phyloP scores from a whole-genome alignment of 2,113 vertebrate species.

The Paradoxurus hermaphroditus region DNA sequence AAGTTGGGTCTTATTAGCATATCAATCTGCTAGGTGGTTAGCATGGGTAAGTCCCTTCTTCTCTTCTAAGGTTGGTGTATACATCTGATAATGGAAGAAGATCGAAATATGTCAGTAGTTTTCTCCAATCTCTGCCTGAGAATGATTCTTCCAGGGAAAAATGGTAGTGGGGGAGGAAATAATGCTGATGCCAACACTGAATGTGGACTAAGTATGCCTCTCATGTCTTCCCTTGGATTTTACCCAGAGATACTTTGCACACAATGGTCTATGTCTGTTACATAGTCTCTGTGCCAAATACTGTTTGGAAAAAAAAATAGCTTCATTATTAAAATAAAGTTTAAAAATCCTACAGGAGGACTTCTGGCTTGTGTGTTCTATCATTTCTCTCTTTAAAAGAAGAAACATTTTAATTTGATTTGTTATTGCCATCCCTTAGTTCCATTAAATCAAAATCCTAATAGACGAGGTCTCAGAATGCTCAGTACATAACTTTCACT shows the following conservation, averaged over 20 bases:
- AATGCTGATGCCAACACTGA: neutral
- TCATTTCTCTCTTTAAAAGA: neutral
- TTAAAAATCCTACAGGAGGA: neutral
- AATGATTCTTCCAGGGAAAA: neutral
- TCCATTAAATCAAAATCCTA: neutral
- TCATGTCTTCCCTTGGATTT: neutral
- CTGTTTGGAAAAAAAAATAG: neutral
- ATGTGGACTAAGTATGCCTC: neutral
- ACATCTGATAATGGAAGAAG: neutral
- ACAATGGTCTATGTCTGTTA: neutral
- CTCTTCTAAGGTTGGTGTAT: neutral
- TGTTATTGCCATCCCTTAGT: neutral
- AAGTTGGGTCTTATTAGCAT: neutral
- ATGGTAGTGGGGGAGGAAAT: neutral
- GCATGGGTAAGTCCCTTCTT: neutral
- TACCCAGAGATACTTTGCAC: neutral
- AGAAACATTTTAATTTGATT: neutral
- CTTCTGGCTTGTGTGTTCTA: neutral
- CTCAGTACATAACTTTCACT: neutral
- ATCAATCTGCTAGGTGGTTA: neutral
- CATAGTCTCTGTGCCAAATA: neutral
- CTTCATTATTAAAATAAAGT: neutral
- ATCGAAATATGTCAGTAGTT: neutral
- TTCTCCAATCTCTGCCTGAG: neutral
- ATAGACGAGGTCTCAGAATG: neutral